These are phyloP conservation scores for Gerris buenoi DNA, from an alignment of 1,140 invertebrate genomes.

Conservation along the genomic window DNA sequence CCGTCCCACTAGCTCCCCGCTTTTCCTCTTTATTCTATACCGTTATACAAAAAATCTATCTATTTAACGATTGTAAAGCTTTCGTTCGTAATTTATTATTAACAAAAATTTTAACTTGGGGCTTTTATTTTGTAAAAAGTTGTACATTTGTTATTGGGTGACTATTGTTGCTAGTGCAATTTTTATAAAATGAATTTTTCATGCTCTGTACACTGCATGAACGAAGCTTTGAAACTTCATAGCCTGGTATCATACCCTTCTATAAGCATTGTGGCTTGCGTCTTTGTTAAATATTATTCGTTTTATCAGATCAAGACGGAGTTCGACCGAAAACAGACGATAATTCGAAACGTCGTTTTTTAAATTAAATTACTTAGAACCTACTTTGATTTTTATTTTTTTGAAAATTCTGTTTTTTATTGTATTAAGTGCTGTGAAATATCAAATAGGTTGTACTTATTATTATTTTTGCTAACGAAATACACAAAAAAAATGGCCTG, in stretches of 20 bases:
- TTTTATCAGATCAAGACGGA: no score
- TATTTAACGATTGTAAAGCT: background rate
- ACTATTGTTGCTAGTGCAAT: conserved; percentile 11
- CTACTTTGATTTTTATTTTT: background rate
- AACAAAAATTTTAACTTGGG: background rate
- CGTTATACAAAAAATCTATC: background rate
- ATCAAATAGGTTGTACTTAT: conserved; percentile 3
- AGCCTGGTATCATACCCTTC: conserved; percentile 1
- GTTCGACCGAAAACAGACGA: no score
- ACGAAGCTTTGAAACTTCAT: conserved; percentile 3
- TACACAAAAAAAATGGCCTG: conserved; percentile 3
- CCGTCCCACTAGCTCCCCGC: background rate
- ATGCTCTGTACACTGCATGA: conserved; percentile 8
- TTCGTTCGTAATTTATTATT: background rate
- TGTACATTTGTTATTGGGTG: conserved; percentile 10
- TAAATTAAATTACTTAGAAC: background rate
- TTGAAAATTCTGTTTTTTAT: background rate
- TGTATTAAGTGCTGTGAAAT: conserved; percentile 3
- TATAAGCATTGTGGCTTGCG: conserved; percentile 2
- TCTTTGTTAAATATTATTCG: conserved; percentile 4
- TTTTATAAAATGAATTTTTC: conserved; percentile 4
- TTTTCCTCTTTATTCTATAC: background rate
- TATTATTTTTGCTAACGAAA: conserved; percentile 3
- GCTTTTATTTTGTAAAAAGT: conserved; percentile 8
- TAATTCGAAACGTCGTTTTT: background rate